Evolutionary conservation across 2,888 invertebrate genomes (phyloP).

Genomic region (Nipponacmea schrenckii): DNA sequence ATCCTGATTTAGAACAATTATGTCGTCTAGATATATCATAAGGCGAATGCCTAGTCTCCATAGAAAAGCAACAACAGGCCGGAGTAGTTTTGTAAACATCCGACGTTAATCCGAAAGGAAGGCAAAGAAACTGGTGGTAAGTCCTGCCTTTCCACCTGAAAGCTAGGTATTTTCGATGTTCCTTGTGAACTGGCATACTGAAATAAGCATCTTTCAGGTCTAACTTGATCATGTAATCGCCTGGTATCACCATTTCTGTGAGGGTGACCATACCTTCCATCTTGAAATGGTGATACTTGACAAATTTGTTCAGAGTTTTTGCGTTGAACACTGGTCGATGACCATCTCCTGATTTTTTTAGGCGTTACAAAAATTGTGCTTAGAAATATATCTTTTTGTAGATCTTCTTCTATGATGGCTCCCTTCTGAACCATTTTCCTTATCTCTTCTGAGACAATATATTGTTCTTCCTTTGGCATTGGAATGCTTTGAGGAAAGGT

Average conservation of each 20-base stretch:
- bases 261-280: constrained; percentile 16
- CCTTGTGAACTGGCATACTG: constrained; percentile 14
- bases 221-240: constrained; percentile 23
- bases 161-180: constrained; percentile 13
- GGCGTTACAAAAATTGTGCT: constrained; percentile 5
- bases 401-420: background rate
- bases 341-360: constrained; percentile 11
- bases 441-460: background rate
- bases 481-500: too few species aligned
- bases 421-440: background rate
- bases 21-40: constrained; percentile 26
- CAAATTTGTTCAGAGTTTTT: constrained; percentile 13
- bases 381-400: background rate
- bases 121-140: constrained; percentile 19
- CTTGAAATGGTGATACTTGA: constrained; percentile 23
- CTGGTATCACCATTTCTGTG: constrained; percentile 17
- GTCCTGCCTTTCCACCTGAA: constrained; percentile 16
- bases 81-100: constrained; percentile 21
- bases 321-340: constrained; percentile 21
- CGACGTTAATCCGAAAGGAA: constrained; percentile 21
- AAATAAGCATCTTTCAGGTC: constrained; percentile 27
- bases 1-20: constrained; percentile 14
- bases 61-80: constrained; percentile 16
- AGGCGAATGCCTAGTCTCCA: constrained; percentile 17
- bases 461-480: too few species aligned